Percentiles rank a stretch among this genome's conserved stretches.
phyloP scores from a whole-genome alignment of 2,113 vertebrate genomes.

The Syngnathus typhle region DNA sequence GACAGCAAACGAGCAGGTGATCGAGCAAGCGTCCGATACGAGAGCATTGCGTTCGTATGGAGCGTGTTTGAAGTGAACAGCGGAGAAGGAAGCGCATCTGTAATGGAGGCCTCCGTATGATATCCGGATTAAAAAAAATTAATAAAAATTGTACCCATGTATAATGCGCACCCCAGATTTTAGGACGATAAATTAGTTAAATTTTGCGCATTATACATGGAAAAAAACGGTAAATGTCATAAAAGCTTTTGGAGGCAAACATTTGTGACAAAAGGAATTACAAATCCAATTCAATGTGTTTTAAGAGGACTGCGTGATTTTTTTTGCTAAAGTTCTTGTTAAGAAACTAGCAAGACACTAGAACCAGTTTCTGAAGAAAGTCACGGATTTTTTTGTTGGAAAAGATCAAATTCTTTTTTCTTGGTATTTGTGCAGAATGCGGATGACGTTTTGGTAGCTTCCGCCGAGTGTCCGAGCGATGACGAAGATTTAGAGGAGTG shows the following conservation, averaged over 20 bases:
- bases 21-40: too few relatives aligned
- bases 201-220: too few relatives aligned
- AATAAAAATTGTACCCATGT: too few relatives aligned
- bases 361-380: not conserved
- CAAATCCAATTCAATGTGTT: not conserved
- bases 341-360: not conserved
- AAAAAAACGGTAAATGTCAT: not conserved
- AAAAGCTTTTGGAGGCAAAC: not conserved
- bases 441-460: constrained; percentile 89
- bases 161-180: too few relatives aligned
- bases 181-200: too few relatives aligned
- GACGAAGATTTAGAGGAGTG: constrained; percentile 95
- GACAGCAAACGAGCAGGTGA: too few relatives aligned
- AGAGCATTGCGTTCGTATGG: too few relatives aligned
- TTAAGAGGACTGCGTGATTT: not conserved
- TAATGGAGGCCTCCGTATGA: too few relatives aligned
- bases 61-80: too few relatives aligned
- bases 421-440: constrained; percentile 75
- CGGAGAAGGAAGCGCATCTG: too few relatives aligned
- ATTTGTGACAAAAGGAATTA: not conserved
- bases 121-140: too few relatives aligned
- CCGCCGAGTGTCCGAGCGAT: constrained; percentile 90
- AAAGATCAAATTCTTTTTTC: not conserved
- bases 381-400: not conserved
- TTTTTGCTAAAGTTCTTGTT: not conserved